phyloP scores from a whole-genome alignment of 2,888 invertebrate species.

The Pseudolycoriella hygida region DNA sequence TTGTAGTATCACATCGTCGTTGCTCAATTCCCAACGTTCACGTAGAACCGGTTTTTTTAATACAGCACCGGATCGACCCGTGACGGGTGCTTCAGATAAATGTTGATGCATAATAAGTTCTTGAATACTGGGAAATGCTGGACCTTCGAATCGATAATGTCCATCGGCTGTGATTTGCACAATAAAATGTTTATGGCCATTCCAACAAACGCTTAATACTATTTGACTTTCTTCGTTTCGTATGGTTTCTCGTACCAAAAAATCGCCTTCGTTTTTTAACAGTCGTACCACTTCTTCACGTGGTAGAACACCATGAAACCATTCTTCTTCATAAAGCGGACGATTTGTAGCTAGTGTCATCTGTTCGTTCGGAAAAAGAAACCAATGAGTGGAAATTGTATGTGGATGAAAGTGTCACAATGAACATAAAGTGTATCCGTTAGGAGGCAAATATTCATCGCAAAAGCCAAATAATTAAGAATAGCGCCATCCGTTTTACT shows the following conservation, averaged over 20 bases:
- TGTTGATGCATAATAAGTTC: constrained; percentile 83
- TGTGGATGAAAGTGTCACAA: too few relatives aligned
- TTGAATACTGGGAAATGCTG: constrained; percentile 80
- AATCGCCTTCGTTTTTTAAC: constrained; percentile 83
- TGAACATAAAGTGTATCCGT: too few relatives aligned
- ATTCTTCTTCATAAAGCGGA: constrained; percentile 75
- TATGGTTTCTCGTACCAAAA: constrained; percentile 82
- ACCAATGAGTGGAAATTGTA: neutral
- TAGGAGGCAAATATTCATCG: too few relatives aligned
- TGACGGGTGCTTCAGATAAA: constrained; percentile 72
- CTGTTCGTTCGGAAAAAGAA: constrained; percentile 14
- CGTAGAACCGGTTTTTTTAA: constrained; percentile 69
- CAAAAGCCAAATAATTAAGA: too few relatives aligned
- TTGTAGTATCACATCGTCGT: constrained; percentile 78
- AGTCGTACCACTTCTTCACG: constrained; percentile 88
- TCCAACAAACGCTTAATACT: constrained; percentile 90
- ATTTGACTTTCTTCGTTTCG: constrained; percentile 83
- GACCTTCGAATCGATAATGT: constrained; percentile 85
- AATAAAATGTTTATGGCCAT: constrained; percentile 92
- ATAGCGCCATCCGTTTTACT: too few relatives aligned
- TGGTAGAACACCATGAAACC: constrained; percentile 94
- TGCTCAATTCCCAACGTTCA: constrained; percentile 90
- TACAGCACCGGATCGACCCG: constrained; percentile 81
- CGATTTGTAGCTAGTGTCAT: constrained; percentile 37
- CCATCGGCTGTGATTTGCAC: constrained; percentile 89